A percentile compares a stretch with the other conserved stretches of the same genome.
Evolutionary conservation across 2,797 vertebrate species (phyloP).

Genomic region (Phrynocephalus forsythii): DNA sequence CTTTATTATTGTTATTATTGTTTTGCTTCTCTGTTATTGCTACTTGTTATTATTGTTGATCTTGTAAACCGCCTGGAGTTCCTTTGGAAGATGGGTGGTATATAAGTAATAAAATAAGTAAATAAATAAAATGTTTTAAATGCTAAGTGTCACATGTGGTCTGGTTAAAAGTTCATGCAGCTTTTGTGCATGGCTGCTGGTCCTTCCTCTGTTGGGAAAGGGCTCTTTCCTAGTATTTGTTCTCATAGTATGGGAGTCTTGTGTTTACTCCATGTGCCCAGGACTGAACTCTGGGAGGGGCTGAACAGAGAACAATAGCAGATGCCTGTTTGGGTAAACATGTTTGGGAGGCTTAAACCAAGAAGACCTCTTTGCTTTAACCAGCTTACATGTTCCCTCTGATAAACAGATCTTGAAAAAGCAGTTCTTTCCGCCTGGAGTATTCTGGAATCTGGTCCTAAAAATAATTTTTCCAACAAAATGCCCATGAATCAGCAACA

Average conservation of each 20-base stretch:
- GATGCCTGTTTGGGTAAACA: background rate
- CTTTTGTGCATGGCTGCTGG: background rate
- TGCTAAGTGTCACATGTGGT: background rate
- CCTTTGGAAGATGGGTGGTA: too few relatives aligned
- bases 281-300: background rate
- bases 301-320: constrained; percentile 42
- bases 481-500: background rate
- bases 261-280: constrained; percentile 2
- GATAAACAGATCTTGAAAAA: background rate
- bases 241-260: background rate
- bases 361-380: constrained; percentile 23
- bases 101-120: too few relatives aligned
- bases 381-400: background rate
- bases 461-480: background rate
- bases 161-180: background rate
- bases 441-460: too few relatives aligned
- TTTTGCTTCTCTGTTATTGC: too few relatives aligned
- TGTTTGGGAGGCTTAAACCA: constrained; percentile 16
- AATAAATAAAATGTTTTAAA: too few relatives aligned
- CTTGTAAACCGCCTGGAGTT: too few relatives aligned
- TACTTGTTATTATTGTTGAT: too few relatives aligned
- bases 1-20: too few relatives aligned
- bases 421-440: too few relatives aligned
- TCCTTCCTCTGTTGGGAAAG: background rate
- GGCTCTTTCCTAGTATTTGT: background rate